phyloP scores from a whole-genome alignment of 2,113 vertebrate genomes.

The Actinemys pallida region DNA sequence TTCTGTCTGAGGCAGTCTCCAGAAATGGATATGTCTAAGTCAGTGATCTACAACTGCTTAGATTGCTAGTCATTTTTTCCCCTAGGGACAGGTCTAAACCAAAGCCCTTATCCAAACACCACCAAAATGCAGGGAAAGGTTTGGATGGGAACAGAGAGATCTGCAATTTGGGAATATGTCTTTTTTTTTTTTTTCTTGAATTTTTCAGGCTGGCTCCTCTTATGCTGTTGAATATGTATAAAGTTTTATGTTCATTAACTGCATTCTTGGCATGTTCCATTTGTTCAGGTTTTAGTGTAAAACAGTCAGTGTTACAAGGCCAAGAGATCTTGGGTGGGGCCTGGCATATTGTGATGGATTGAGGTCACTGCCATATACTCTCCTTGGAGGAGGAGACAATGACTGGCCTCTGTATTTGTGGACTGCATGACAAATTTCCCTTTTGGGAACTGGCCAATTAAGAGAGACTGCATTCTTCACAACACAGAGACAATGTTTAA shows the following conservation, averaged over 20 bases:
- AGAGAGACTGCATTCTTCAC: background rate
- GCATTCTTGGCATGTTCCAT: background rate
- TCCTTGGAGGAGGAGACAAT: background rate
- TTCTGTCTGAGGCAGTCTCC: background rate
- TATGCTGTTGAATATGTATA: background rate
- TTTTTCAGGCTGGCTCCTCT: accelerated
- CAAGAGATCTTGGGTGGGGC: background rate
- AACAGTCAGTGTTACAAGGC: background rate
- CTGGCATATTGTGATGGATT: background rate
- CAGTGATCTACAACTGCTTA: background rate
- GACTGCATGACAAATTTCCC: background rate
- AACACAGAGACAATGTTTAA: background rate
- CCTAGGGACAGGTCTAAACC: background rate
- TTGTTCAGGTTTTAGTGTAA: background rate
- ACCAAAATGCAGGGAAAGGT: accelerated
- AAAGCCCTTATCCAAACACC: background rate
- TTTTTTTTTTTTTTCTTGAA: background rate
- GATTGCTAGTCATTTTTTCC: background rate
- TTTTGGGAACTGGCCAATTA: background rate
- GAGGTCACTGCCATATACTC: background rate
- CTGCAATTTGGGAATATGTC: background rate
- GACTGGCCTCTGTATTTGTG: background rate
- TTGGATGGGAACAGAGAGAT: background rate
- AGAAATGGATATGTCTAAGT: background rate
- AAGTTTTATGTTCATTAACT: background rate